Evolutionary conservation across 1,140 invertebrate species (phyloP).

Genomic region (Pseudomyrmex flavicornis): DNA sequence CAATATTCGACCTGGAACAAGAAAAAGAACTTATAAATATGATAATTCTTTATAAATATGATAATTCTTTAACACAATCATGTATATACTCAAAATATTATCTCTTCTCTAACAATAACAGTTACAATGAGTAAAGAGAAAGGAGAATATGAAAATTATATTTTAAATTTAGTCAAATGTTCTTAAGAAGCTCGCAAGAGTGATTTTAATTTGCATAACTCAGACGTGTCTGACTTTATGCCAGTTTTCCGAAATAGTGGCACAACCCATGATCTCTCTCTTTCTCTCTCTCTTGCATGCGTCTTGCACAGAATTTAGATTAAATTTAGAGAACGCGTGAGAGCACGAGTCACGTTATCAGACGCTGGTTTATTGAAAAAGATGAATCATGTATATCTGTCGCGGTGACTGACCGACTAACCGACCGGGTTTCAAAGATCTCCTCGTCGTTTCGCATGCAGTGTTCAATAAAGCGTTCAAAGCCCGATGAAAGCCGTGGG

Average conservation of each 20-base stretch:
- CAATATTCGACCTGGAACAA: constrained; percentile 69
- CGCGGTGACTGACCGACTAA: constrained; percentile 33
- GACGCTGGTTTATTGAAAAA: not conserved
- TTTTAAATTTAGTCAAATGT: constrained; percentile 13
- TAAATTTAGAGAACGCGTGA: constrained; percentile 31
- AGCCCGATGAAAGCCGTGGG: not conserved
- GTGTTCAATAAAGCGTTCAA: constrained; percentile 12
- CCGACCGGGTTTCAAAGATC: constrained; percentile 26
- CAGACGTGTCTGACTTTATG: constrained; percentile 28
- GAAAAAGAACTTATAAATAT: constrained; percentile 11
- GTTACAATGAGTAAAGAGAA: not conserved
- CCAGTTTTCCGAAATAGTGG: constrained; percentile 26
- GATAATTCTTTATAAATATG: not conserved
- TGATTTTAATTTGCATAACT: constrained; percentile 56
- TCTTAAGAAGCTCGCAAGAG: constrained; percentile 25
- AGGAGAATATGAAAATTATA: not conserved
- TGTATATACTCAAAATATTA: not conserved
- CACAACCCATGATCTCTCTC: not conserved
- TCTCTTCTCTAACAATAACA: not conserved
- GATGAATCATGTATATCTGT: not conserved
- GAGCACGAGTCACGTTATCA: constrained; percentile 5
- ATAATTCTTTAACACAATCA: not conserved
- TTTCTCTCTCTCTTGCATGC: not conserved
- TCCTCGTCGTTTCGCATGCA: not conserved
- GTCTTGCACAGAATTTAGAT: constrained; percentile 41